Percentiles rank a stretch among this genome's conserved stretches.
These are phyloP conservation scores for Falco naumanni DNA, from an alignment of 2,797 vertebrate species.

Conservation along the genomic window DNA sequence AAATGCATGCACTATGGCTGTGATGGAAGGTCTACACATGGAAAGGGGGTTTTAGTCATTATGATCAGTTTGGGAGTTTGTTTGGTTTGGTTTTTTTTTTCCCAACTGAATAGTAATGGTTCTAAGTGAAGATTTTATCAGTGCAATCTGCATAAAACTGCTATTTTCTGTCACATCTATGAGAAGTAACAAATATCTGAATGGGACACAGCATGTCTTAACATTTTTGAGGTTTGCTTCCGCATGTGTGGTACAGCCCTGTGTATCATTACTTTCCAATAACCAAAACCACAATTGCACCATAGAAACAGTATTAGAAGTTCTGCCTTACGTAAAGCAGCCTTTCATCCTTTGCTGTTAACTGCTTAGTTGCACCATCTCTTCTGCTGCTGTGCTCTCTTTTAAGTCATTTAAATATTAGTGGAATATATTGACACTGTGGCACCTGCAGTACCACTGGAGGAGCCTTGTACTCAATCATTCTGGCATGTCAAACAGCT, in stretches of 20 bases:
- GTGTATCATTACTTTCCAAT: not conserved
- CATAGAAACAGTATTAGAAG: not conserved
- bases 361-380: not conserved
- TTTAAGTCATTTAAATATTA: not conserved
- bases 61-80: not conserved
- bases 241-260: not conserved
- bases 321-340: not conserved
- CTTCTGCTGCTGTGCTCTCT: slow-evolving; percentile 4
- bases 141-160: not conserved
- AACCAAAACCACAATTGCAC: not conserved
- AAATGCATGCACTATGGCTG: not conserved
- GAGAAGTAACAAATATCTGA: not conserved
- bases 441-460: not conserved
- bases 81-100: not conserved
- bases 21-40: not conserved
- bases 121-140: not conserved
- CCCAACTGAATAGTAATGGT: not conserved
- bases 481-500: not conserved
- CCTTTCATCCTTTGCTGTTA: not conserved
- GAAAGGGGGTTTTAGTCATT: not conserved
- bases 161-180: not conserved
- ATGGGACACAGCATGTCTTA: not conserved
- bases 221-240: not conserved
- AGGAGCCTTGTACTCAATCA: not conserved
- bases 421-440: not conserved